A percentile compares a stretch with the other conserved stretches of the same genome.
Conservation (phyloP, 2,113 vertebrate species). For the Corapipo altera region DNA sequence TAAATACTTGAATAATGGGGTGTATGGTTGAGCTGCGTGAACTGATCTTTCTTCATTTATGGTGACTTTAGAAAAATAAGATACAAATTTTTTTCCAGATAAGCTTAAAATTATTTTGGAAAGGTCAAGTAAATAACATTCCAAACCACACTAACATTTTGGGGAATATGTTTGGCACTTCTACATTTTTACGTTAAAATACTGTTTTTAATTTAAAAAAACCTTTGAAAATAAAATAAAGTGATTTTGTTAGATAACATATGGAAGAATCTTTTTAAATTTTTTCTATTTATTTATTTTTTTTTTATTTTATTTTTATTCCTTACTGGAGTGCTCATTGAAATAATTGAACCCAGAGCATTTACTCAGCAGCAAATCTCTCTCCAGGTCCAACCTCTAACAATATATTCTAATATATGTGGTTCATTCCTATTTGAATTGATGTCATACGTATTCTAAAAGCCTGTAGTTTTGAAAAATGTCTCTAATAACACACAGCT, state of each 20-base stretch:
- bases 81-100: neutral
- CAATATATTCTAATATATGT: neutral
- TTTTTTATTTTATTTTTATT: neutral
- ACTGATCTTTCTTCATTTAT: constrained; percentile 18
- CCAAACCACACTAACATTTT: neutral
- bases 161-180: neutral
- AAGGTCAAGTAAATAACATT: neutral
- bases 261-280: neutral
- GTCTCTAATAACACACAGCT: neutral
- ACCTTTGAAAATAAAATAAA: neutral
- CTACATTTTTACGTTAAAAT: neutral
- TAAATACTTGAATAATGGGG: constrained; percentile 18
- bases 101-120: neutral
- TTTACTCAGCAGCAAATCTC: neutral
- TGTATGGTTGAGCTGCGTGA: neutral
- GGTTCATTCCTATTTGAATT: neutral
- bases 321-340: neutral
- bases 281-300: neutral
- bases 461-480: neutral
- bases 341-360: neutral
- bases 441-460: neutral
- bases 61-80: neutral
- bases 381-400: neutral
- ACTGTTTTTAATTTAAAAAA: neutral
- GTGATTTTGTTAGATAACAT: neutral